phyloP scores from a whole-genome alignment of 2,888 invertebrate genomes.

The Allolobophora icterica region DNA sequence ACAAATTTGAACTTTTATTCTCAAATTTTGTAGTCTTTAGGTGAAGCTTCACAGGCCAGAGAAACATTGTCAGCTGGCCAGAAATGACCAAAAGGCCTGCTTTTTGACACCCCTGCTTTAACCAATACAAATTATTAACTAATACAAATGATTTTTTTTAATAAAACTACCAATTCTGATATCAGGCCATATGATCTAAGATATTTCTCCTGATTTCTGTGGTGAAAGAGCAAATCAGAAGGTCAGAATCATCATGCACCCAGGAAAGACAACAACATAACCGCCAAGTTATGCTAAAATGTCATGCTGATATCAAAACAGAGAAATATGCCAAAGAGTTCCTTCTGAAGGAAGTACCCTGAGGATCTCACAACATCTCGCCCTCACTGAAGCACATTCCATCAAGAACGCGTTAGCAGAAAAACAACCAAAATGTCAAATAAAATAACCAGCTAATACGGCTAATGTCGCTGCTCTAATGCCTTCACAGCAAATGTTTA shows the following conservation, averaged over 20 bases:
- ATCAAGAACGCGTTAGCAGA: not conserved
- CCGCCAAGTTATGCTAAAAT: not conserved
- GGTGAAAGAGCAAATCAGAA: not conserved
- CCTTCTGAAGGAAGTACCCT: not conserved
- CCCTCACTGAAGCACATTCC: not conserved
- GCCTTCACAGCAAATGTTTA: not conserved
- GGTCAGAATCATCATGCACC: constrained; percentile 1
- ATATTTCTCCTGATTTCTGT: not conserved
- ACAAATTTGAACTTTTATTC: too few species aligned
- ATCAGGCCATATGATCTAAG: not conserved
- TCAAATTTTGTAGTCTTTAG: too few species aligned
- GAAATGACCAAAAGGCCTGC: too few species aligned
- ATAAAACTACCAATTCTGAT: not conserved
- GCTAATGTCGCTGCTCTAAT: not conserved
- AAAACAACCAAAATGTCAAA: constrained; percentile 9
- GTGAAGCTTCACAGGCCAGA: too few species aligned
- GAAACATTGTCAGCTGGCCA: too few species aligned
- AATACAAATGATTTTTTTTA: not conserved
- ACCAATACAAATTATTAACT: not conserved
- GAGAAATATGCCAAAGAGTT: not conserved
- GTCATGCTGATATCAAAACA: not conserved
- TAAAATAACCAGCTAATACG: not conserved
- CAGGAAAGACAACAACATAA: not conserved
- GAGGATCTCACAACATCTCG: not conserved
- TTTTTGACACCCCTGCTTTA: too few species aligned